Conservation (phyloP, 2,888 invertebrate species). For the Diarsia brunnea region DNA sequence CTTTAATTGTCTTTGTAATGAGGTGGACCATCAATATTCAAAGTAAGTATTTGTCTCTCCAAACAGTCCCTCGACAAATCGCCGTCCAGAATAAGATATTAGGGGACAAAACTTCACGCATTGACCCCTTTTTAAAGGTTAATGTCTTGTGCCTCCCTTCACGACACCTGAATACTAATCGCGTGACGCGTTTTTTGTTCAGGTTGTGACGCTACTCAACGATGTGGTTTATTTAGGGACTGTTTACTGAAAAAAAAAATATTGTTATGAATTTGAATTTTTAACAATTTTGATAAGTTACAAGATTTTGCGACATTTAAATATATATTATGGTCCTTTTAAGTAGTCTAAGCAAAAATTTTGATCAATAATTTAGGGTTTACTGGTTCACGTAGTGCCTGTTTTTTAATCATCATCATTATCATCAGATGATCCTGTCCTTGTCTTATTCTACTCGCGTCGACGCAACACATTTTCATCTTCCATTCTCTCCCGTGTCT, state of each 20-base stretch:
- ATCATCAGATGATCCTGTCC: no score
- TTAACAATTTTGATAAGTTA: background rate
- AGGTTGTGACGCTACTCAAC: slow-evolving; percentile 20
- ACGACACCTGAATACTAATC: slow-evolving; percentile 87
- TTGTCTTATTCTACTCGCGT: no score
- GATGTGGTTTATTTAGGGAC: slow-evolving; percentile 22
- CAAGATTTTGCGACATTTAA: background rate
- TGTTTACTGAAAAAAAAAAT: background rate
- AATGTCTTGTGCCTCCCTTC: slow-evolving; percentile 82
- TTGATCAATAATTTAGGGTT: no score
- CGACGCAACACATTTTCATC: no score
- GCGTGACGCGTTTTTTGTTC: slow-evolving; percentile 40
- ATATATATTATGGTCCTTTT: no score
- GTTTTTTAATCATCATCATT: no score
- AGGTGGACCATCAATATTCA: slow-evolving; percentile 84
- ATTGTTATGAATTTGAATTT: no score
- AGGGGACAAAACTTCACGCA: slow-evolving; percentile 88
- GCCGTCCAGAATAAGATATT: slow-evolving; percentile 87
- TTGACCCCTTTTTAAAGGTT: slow-evolving; percentile 90
- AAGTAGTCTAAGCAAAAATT: no score
- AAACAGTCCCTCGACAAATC: slow-evolving; percentile 83
- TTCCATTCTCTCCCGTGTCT: no score
- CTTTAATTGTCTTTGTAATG: slow-evolving; percentile 81
- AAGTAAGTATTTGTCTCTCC: slow-evolving; percentile 81
- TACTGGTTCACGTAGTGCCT: no score